phyloP scores from a whole-genome alignment of 2,113 vertebrate genomes.

The Cacatua alba region DNA sequence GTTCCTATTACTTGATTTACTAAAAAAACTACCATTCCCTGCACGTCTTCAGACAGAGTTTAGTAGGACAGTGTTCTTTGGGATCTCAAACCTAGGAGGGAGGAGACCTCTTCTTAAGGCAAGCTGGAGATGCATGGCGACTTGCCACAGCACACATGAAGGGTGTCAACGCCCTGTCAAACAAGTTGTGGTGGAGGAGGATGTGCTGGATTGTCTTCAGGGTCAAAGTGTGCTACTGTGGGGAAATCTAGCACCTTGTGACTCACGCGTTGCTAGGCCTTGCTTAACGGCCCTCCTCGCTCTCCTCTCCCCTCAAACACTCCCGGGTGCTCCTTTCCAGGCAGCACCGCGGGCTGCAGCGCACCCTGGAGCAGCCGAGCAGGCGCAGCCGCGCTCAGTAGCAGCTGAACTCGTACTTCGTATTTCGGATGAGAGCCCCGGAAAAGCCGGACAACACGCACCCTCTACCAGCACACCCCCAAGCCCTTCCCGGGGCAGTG shows the following conservation, averaged over 20 bases:
- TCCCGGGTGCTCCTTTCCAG: not conserved
- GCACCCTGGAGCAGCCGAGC: too few species aligned
- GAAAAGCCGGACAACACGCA: accelerated
- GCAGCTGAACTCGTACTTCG: accelerated
- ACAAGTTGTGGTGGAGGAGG: not conserved
- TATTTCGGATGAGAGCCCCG: accelerated
- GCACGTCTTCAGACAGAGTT: not conserved
- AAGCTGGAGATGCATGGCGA: accelerated
- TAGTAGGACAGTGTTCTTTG: too few species aligned
- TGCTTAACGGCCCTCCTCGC: not conserved
- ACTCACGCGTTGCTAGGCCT: not conserved
- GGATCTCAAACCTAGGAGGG: not conserved
- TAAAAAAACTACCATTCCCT: not conserved
- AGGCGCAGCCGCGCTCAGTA: accelerated
- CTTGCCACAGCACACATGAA: accelerated
- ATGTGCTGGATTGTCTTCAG: not conserved
- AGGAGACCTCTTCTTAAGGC: not conserved
- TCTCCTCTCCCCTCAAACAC: accelerated
- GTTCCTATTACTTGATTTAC: not conserved
- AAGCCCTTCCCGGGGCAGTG: accelerated
- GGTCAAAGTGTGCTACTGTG: accelerated
- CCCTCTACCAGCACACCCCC: accelerated
- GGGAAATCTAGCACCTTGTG: not conserved
- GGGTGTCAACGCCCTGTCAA: not conserved
- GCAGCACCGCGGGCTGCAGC: too few species aligned